Percentiles rank a stretch among this genome's conserved stretches.
phyloP scores from a whole-genome alignment of 1,140 invertebrate species.

The Rhopalosiphum padi region DNA sequence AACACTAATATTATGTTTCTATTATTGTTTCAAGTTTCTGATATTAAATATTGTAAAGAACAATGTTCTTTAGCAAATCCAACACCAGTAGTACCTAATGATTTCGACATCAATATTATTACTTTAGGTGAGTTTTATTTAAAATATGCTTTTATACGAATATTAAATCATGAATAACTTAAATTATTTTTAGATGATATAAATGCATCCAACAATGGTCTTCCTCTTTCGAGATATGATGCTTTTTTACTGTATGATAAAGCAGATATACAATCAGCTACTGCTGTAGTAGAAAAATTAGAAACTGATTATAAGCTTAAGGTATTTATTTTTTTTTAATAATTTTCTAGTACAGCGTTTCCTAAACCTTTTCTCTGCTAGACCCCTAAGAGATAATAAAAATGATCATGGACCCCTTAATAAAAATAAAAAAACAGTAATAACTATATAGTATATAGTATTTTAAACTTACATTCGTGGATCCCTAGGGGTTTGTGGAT shows the following conservation, averaged over 20 bases:
- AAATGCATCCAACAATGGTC: conserved; percentile 65
- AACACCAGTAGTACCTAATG: neutral
- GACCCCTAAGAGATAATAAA: no score
- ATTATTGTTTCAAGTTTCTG: conserved; percentile 18
- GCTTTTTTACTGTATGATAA: conserved; percentile 77
- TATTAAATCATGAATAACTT: neutral
- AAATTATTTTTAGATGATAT: conserved; percentile 66
- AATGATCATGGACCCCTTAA: no score
- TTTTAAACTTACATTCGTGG: no score
- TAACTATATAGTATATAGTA: no score
- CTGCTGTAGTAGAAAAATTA: conserved; percentile 69
- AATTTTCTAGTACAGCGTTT: no score
- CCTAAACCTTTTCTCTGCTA: no score
- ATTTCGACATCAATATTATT: conserved; percentile 30
- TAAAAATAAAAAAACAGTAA: no score
- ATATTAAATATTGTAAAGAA: conserved; percentile 28
- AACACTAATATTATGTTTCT: neutral
- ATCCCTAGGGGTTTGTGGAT: no score
- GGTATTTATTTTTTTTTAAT: conserved; percentile 63
- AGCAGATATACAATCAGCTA: conserved; percentile 72
- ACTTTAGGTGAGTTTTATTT: conserved; percentile 33
- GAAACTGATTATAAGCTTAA: conserved; percentile 71
- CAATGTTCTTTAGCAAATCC: conserved; percentile 3
- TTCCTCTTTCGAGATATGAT: conserved; percentile 70
- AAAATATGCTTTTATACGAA: neutral